A percentile compares a stretch with the other conserved stretches of the same genome.
Conservation (phyloP, 2,113 vertebrate species). For the Choloepus hoffmanni region DNA sequence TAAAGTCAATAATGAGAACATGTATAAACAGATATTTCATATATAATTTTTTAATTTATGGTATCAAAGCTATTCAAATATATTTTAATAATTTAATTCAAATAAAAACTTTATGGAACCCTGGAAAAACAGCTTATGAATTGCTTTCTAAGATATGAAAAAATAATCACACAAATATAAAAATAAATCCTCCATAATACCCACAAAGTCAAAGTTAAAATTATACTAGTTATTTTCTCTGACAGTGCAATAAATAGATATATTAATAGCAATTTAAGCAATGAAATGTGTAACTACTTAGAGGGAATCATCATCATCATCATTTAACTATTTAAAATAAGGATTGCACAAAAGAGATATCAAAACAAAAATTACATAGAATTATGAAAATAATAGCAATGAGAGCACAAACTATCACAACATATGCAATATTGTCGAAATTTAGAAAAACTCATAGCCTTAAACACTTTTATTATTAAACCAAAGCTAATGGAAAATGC, state of each 20-base stretch:
- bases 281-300: neutral
- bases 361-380: neutral
- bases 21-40: neutral
- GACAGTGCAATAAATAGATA: neutral
- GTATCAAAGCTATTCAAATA: neutral
- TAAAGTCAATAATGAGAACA: neutral
- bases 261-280: neutral
- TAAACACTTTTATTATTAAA: neutral
- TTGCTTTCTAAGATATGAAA: neutral
- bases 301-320: neutral
- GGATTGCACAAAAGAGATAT: neutral
- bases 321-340: neutral
- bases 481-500: neutral
- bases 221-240: neutral
- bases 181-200: neutral
- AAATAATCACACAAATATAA: neutral
- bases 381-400: neutral
- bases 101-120: neutral
- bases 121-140: neutral
- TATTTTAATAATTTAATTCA: constrained; percentile 28
- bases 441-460: neutral
- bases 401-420: neutral
- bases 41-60: neutral
- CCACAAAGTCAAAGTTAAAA: neutral
- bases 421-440: neutral